Evolutionary conservation across 2,888 invertebrate genomes (phyloP), one percentile per base, ranked within the genome.

Genomic region (Drosophila percnosoma): DNA sequence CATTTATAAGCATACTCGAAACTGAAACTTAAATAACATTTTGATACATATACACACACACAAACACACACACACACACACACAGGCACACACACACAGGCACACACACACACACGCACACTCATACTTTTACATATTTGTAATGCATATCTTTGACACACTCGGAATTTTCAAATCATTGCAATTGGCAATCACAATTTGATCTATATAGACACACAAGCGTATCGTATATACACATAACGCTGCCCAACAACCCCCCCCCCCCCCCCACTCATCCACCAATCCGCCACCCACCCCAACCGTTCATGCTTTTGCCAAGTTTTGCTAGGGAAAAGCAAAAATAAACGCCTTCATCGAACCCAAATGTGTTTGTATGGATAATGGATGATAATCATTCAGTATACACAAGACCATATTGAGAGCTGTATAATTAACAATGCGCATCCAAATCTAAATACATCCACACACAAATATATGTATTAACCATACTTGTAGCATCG

Each of bases 311-410:
- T 33, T 36, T 10, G 15, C 6, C 49, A 45, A 38, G 45, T 45
- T 57, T 21, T 40, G 54, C 24, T 13, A n/a, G 15, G 29, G 29
- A 57, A 48, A 51, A 66, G 63, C 53, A 70, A 67, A 71, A 68
- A 53, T 59, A 63, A 68, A 78, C 83, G 80, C 83, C 76, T 55
- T 71, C 77, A 52, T 64, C 57, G 29, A 61, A 42, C 27, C 66
- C 66, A 64, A 80, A 75, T 60, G 53, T 24, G 18, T 53, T 67
- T 29, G 38, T 36, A 59, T 52, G 57, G 54, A 38, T 51, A 34
- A 55, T 60, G 42, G 33, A 55, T 48, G 68, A 15, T 68, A 57
- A 45, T 79, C 38, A 40, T 24, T 34, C 49, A 57, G 40, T 45
- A 52, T 65, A 66, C 42, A 33, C 48, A 45, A 68, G 57, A 29